Conservation (phyloP, 2,113 vertebrate species). For the Chloroceryle aenea region DNA sequence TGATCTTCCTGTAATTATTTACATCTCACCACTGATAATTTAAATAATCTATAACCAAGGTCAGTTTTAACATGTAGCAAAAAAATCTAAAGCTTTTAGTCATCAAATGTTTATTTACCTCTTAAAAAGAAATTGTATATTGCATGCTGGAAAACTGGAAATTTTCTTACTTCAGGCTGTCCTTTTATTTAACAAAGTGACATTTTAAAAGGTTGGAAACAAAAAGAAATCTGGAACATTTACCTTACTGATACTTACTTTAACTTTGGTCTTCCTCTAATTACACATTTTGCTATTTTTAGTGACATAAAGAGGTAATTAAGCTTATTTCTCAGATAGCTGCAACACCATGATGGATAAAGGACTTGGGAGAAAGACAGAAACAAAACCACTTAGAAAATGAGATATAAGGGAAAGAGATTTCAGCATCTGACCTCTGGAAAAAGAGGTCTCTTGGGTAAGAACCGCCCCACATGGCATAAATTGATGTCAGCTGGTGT, state of each 20-base stretch:
- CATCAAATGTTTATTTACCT: background rate
- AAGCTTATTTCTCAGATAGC: background rate
- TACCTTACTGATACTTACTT: background rate
- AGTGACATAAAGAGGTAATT: background rate
- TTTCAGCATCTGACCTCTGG: background rate
- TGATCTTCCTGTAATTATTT: background rate
- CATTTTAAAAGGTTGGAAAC: background rate
- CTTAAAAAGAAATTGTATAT: background rate
- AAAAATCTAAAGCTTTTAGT: background rate
- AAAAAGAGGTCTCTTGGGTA: background rate
- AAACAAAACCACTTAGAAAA: background rate
- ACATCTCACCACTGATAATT: background rate
- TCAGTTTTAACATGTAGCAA: background rate
- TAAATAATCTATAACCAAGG: background rate
- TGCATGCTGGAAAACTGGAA: background rate
- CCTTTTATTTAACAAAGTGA: background rate
- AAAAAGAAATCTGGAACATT: background rate
- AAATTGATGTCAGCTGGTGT: accelerated
- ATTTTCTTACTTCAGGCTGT: background rate
- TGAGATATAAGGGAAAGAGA: background rate
- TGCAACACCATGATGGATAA: background rate
- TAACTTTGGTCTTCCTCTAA: background rate
- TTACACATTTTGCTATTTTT: background rate
- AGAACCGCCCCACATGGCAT: background rate
- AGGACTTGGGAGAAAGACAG: background rate